Conservation (phyloP, 2,113 vertebrate genomes). For the Hemichromis elongatus region DNA sequence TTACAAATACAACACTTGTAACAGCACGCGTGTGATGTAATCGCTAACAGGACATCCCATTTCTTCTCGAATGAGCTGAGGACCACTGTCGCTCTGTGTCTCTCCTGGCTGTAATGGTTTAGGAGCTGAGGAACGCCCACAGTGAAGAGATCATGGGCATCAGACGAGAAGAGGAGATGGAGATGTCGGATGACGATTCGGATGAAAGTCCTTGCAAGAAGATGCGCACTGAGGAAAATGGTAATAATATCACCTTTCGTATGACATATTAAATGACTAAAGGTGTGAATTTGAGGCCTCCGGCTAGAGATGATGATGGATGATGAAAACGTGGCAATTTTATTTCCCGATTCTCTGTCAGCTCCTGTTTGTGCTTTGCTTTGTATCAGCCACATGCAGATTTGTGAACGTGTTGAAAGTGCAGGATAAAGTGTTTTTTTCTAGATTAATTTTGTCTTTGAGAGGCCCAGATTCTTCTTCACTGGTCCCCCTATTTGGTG, state of each 20-base stretch:
- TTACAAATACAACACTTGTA: background rate
- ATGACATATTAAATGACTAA: background rate
- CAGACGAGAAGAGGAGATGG: conserved; percentile 93
- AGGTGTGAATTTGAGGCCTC: background rate
- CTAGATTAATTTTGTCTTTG: background rate
- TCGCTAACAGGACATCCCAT: background rate
- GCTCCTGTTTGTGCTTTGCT: background rate
- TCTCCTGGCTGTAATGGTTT: conserved; percentile 32
- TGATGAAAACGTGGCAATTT: background rate
- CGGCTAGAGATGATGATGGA: background rate
- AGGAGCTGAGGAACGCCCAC: conserved; percentile 94
- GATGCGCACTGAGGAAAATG: conserved; percentile 82
- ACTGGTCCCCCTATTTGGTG: background rate
- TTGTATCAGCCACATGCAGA: background rate
- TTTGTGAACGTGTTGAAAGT: background rate
- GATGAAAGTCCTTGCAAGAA: conserved; percentile 84
- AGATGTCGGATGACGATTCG: conserved; percentile 93
- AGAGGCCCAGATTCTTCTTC: background rate
- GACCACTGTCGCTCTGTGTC: background rate
- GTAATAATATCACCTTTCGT: conserved; percentile 45
- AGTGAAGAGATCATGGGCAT: conserved; percentile 97
- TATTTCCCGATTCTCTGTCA: background rate
- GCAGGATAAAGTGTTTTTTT: background rate
- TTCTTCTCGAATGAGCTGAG: background rate
- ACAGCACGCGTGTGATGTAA: background rate